These are phyloP conservation scores for Ochropleura plecta DNA, from an alignment of 2,888 invertebrate species.

Conservation along the genomic window DNA sequence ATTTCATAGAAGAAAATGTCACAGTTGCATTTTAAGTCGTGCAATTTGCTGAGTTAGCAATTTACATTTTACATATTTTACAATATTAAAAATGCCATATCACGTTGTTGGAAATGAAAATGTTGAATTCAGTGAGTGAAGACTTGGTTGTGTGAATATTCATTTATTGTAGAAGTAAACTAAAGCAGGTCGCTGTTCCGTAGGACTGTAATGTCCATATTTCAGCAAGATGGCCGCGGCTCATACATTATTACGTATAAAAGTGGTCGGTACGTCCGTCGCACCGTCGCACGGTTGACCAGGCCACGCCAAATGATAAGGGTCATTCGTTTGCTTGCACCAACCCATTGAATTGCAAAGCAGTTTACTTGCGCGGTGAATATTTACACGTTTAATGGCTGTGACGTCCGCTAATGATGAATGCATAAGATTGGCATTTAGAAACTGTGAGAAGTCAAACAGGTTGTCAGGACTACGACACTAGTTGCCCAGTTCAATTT, in stretches of 20 bases:
- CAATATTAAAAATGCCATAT: constrained; percentile 27
- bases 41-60: constrained; percentile 73
- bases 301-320: constrained; percentile 73
- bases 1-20: constrained; percentile 81
- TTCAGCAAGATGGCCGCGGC: constrained; percentile 66
- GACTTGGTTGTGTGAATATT: constrained; percentile 20
- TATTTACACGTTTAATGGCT: constrained; percentile 85
- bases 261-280: constrained; percentile 62
- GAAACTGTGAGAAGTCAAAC: constrained; percentile 76
- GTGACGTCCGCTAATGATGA: constrained; percentile 79
- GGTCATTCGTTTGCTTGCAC: constrained; percentile 82
- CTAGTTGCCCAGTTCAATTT: constrained; percentile 12
- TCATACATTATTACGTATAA: constrained; percentile 71
- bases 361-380: constrained; percentile 82
- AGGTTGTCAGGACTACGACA: constrained; percentile 61
- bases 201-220: constrained; percentile 58
- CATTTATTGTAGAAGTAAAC: constrained; percentile 64
- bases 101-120: constrained; percentile 12
- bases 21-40: constrained; percentile 73
- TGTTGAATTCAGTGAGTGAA: constrained; percentile 10
- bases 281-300: constrained; percentile 65
- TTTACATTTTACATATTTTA: constrained; percentile 58
- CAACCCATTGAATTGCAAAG: constrained; percentile 86
- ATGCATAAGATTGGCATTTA: constrained; percentile 80
- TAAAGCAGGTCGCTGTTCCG: constrained; percentile 56